Base-by-base conservation (phyloP, 2,797 vertebrate genomes). In the Intellagama lesueurii region DNA sequence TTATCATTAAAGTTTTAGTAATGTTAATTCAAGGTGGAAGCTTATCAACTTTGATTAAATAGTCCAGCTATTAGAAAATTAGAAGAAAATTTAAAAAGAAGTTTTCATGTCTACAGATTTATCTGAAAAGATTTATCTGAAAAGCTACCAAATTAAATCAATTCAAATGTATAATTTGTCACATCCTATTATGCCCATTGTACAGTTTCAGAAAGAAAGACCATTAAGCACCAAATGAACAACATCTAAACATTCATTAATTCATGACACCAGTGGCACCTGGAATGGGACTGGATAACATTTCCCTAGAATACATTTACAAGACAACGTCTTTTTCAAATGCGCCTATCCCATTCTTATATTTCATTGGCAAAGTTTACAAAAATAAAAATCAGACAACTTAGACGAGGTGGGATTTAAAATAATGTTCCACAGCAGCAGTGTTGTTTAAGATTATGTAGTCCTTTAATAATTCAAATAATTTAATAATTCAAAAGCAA, bases 401-500 rank as follows among this genome's bases (percentile, higher is more conserved):
- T 94, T 88, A 93, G 77, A 93, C 83, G 90, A 76, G 93, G 86
- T 66, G 87, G 79, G 86, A 89, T 89, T 91, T 91, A 92, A 94
- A 96, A 95, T 93, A 95, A 17, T 90, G 92, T 91, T 95, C 92
- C 94, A 94, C 94, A 96, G 94, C 92, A 95, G 90, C 81, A 89
- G 89, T 95, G 92, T 93, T 96, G 95, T 94, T 96, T 94, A 95
- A 96, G 95, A 96, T 94, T 96, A 95, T 96, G 95, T 96, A 94
- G 96, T 93, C 77, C 91, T 96, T 96, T 95, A 96, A 96, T 96
- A 96, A 96, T 96, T 96, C 94, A 96, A 94, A 95, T 12, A 56
- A 56, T 96, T 96, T 95, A 96, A 96, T 96, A 96, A 96, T 96
- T 96, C 94, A 96, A 94, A 95, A 94, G 93, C 91, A 96, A 95